phyloP scores from a whole-genome alignment of 2,888 invertebrate species.

The Chloroclystis v-ata region DNA sequence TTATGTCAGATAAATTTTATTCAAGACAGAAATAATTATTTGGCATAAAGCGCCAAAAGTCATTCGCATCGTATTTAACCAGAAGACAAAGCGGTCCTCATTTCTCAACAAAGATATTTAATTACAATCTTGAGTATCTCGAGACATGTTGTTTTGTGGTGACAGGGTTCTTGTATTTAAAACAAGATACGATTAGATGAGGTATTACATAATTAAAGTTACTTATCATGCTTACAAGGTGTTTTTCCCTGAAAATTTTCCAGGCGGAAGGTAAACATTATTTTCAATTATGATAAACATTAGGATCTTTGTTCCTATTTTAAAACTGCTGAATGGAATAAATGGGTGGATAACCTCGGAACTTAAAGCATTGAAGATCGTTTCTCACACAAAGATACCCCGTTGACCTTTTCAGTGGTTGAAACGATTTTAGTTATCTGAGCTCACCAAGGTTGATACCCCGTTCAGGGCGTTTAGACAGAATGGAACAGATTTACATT shows the following conservation, averaged over 20 bases:
- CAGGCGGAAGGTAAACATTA: no score
- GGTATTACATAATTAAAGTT: neutral
- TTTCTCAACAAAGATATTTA: neutral
- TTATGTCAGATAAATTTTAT: no score
- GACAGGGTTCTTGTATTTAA: neutral
- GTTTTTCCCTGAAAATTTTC: neutral
- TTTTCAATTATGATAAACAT: neutral
- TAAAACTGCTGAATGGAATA: neutral
- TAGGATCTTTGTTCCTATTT: neutral
- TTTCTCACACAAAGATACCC: slow-evolving; percentile 7
- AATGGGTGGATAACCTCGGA: neutral
- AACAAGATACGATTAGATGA: neutral
- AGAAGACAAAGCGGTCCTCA: neutral
- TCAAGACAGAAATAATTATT: no score
- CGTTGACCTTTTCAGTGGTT: slow-evolving; percentile 14
- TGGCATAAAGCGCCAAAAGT: neutral
- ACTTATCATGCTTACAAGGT: neutral
- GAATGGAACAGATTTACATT: neutral
- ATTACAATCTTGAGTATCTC: neutral
- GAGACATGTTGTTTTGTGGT: neutral
- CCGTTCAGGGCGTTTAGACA: slow-evolving; percentile 1
- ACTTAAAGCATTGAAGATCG: slow-evolving; percentile 5
- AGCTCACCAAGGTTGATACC: slow-evolving; percentile 17
- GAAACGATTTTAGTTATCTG: slow-evolving; percentile 19
- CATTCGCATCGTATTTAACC: neutral